A percentile compares a stretch with the other conserved stretches of the same genome.
Evolutionary conservation across 1,140 invertebrate species (phyloP).

Genomic region (Bacillus rossius): DNA sequence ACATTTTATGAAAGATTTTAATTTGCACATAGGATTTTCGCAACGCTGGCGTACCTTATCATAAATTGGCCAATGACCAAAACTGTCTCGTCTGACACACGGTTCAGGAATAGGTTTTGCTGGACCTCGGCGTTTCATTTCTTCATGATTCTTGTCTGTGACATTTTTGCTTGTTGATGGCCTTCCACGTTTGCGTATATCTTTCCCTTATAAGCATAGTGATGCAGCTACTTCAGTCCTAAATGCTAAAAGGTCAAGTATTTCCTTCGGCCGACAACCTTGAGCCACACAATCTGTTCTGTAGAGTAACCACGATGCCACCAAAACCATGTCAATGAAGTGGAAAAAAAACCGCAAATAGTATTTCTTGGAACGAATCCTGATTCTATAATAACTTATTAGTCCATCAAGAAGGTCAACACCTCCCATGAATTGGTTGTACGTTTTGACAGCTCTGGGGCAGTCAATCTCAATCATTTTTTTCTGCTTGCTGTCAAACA

Average conservation of each 20-base stretch:
- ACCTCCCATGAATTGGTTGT: constrained; percentile 19
- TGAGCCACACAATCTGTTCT: neutral
- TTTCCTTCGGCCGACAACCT: neutral
- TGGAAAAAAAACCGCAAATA: constrained; percentile 17
- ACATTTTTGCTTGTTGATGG: neutral
- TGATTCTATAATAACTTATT: constrained; percentile 19
- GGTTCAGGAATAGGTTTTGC: neutral
- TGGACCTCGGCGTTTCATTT: neutral
- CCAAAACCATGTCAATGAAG: constrained; percentile 18
- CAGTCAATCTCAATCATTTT: neutral
- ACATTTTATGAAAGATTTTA: neutral
- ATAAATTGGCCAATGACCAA: neutral
- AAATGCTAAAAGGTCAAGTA: neutral
- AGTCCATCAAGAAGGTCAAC: constrained; percentile 20
- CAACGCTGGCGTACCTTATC: neutral
- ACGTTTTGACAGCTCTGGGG: constrained; percentile 11
- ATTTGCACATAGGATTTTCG: neutral
- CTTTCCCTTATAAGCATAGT: neutral
- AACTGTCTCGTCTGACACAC: neutral
- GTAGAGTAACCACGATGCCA: constrained; percentile 17
- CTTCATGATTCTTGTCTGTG: neutral
- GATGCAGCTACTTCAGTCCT: neutral
- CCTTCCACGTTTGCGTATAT: neutral
- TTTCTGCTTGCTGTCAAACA: neutral
- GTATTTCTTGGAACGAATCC: constrained; percentile 20